A percentile compares a stretch with the other conserved stretches of the same genome.
Conservation (phyloP, 2,113 vertebrate genomes). For the Pseudopodoces humilis region DNA sequence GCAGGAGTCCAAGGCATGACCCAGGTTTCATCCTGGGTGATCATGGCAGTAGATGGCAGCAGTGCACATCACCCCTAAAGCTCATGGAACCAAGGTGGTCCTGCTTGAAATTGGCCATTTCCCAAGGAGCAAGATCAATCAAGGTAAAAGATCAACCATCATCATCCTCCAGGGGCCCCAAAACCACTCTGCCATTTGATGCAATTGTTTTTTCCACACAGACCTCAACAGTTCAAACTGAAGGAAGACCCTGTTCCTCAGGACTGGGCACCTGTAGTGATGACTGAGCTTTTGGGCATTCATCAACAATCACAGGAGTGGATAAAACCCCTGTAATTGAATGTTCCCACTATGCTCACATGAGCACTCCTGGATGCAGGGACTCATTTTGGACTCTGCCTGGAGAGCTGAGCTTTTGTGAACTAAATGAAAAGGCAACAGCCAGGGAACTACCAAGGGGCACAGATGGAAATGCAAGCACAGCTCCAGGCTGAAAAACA, state of each 20-base stretch:
- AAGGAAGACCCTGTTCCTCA: not conserved
- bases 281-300: not conserved
- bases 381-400: not conserved
- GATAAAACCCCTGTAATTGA: not conserved
- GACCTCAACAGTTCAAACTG: not conserved
- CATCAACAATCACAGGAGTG: not conserved
- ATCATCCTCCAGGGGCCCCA: not conserved
- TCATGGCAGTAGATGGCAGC: constrained; percentile 18
- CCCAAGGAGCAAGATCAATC: not conserved
- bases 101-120: not conserved
- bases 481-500: constrained; percentile 8
- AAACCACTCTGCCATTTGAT: not conserved
- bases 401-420: not conserved
- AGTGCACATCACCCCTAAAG: not conserved
- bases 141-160: not conserved
- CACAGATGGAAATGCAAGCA: not conserved
- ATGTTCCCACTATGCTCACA: not conserved
- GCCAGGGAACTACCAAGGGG: not conserved
- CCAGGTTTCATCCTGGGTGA: not conserved
- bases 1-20: not conserved
- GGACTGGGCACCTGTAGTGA: not conserved
- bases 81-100: not conserved
- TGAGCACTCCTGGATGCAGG: not conserved
- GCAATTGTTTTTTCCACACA: not conserved
- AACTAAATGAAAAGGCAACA: not conserved